Conservation (phyloP, 2,888 invertebrate genomes). For the Drosophila barbarae region DNA sequence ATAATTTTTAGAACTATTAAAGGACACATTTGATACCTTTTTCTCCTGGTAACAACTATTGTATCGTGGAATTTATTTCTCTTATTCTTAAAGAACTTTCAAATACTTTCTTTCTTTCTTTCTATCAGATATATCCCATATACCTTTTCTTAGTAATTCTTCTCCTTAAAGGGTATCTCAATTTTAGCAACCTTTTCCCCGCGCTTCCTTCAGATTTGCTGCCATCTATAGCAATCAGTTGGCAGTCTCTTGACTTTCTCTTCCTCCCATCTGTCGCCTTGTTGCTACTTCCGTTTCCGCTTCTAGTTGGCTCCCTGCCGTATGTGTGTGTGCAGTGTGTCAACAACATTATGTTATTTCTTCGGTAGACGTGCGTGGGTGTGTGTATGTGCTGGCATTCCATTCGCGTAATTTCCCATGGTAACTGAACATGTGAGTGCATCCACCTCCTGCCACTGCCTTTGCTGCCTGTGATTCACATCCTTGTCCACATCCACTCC, state of each 20-base stretch:
- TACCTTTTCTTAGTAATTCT: neutral
- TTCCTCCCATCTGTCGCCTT: conserved; percentile 51
- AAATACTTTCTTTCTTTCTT: neutral
- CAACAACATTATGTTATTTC: conserved; percentile 59
- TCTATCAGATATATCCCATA: neutral
- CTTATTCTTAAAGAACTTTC: neutral
- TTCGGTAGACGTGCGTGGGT: conserved; percentile 19
- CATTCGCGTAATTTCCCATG: conserved; percentile 73
- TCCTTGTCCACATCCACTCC: conserved; percentile 3
- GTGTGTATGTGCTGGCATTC: conserved; percentile 51
- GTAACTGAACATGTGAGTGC: conserved; percentile 64
- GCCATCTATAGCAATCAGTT: conserved; percentile 57
- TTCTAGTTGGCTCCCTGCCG: conserved; percentile 57
- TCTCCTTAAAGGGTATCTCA: neutral
- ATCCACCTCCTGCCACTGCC: conserved; percentile 34
- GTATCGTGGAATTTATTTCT: neutral
- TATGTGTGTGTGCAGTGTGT: conserved; percentile 49
- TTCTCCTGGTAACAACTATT: no score
- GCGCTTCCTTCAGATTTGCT: conserved; percentile 2
- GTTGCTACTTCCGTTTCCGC: conserved; percentile 67
- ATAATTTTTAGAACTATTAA: neutral
- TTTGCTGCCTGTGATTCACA: neutral
- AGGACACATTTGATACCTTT: neutral
- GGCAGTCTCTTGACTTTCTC: conserved; percentile 29
- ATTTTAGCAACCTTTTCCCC: neutral